These are phyloP conservation scores for Lanius ludovicianus DNA, from an alignment of 2,113 vertebrate genomes.

Conservation along the genomic window DNA sequence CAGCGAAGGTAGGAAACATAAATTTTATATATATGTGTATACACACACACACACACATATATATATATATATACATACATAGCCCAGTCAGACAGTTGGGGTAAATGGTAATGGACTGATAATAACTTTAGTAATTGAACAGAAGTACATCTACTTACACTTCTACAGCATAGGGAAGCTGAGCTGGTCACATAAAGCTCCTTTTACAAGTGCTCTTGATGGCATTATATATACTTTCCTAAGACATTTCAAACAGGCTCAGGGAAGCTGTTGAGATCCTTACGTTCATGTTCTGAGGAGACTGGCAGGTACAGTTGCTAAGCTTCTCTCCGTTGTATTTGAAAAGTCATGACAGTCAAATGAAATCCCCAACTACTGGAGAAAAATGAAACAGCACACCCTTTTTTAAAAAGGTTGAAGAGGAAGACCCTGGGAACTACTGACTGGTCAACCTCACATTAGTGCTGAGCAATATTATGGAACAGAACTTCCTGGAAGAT, in stretches of 20 bases:
- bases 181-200: not conserved
- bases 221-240: not conserved
- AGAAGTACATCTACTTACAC: not conserved
- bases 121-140: not conserved
- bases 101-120: not conserved
- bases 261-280: not conserved
- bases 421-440: not conserved
- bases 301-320: not conserved
- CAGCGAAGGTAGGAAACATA: not conserved
- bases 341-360: not conserved
- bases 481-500: not conserved
- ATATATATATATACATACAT: too few species aligned
- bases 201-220: not conserved
- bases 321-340: not conserved
- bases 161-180: not conserved
- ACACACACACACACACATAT: too few species aligned
- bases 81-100: not conserved
- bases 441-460: not conserved
- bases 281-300: not conserved
- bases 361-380: not conserved
- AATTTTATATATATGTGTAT: too few species aligned
- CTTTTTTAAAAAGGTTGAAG: not conserved
- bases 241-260: not conserved
- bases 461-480: not conserved
- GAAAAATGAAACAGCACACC: not conserved